A percentile compares a stretch with the other conserved stretches of the same genome.
Evolutionary conservation across 2,797 vertebrate species (phyloP).

Genomic region (Petrocephalus schoutedeni): DNA sequence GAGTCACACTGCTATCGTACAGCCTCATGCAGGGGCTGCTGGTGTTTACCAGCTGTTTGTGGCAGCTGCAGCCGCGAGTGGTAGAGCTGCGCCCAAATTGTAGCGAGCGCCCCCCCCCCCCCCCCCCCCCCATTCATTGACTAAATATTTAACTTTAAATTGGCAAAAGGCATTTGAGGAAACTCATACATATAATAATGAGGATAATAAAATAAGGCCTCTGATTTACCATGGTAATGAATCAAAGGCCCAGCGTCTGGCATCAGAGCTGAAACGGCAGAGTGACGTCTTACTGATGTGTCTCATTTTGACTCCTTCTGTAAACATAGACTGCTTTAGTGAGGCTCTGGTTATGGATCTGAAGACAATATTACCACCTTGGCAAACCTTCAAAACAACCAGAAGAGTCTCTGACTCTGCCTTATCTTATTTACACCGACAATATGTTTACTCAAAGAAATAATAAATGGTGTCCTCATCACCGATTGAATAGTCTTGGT

Average conservation of each 20-base stretch:
- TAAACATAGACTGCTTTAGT: constrained; percentile 1
- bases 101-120: too few relatives aligned
- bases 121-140: too few relatives aligned
- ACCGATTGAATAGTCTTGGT: not conserved
- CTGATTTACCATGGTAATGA: not conserved
- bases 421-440: not conserved
- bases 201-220: not conserved
- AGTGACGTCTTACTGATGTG: not conserved
- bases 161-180: not conserved
- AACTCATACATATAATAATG: not conserved
- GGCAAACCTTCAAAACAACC: constrained; percentile 20
- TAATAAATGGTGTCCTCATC: not conserved
- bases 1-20: too few relatives aligned
- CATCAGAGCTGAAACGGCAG: not conserved
- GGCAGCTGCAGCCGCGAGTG: too few relatives aligned
- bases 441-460: constrained; percentile 9
- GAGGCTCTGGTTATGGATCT: not conserved
- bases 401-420: constrained; percentile 1
- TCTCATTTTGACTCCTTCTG: not conserved
- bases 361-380: constrained; percentile 8
- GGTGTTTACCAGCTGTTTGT: too few relatives aligned
- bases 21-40: too few relatives aligned
- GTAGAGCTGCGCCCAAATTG: too few relatives aligned
- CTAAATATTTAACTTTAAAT: too few relatives aligned
- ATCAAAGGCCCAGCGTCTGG: not conserved